phyloP scores from a whole-genome alignment of 2,888 invertebrate genomes.

The Isotomurus palustris region DNA sequence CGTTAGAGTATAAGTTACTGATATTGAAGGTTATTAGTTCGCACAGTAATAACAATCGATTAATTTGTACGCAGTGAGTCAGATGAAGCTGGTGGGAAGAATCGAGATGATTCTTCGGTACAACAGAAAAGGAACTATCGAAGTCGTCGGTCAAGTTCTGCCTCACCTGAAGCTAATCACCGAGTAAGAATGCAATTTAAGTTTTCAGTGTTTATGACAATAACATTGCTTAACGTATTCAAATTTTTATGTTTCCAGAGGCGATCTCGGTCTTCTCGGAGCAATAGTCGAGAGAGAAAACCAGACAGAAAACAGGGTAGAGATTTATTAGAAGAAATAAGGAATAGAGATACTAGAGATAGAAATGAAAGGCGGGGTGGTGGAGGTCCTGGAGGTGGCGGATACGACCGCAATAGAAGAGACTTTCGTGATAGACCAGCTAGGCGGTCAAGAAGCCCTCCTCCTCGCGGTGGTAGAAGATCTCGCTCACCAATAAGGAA shows the following conservation, averaged over 20 bases:
- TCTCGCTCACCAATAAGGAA: slow-evolving; percentile 19
- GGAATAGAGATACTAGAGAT: slow-evolving; percentile 6
- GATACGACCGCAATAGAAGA: not conserved
- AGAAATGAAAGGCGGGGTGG: slow-evolving; percentile 3
- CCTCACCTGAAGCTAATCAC: slow-evolving; percentile 11
- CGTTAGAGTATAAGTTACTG: not conserved
- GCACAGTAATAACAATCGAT: not conserved
- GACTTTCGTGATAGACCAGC: not conserved
- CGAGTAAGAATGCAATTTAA: not conserved
- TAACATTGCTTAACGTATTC: not conserved
- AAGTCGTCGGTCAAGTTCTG: slow-evolving; percentile 20
- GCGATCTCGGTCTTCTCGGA: slow-evolving; percentile 19
- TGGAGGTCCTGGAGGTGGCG: slow-evolving; percentile 8
- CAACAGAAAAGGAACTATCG: slow-evolving; percentile 24
- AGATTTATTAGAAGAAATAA: slow-evolving; percentile 16
- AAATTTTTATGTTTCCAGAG: slow-evolving; percentile 10
- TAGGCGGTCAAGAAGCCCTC: slow-evolving; percentile 9
- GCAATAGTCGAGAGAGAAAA: slow-evolving; percentile 20
- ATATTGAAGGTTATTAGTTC: not conserved
- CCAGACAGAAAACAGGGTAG: not conserved
- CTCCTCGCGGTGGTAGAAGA: slow-evolving; percentile 23
- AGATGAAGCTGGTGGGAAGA: slow-evolving; percentile 3
- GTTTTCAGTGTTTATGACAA: not conserved
- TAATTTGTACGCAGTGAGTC: slow-evolving; percentile 8
- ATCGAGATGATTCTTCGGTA: slow-evolving; percentile 5